phyloP scores from a whole-genome alignment of 2,888 invertebrate genomes.

The Tortricodes alternella region DNA sequence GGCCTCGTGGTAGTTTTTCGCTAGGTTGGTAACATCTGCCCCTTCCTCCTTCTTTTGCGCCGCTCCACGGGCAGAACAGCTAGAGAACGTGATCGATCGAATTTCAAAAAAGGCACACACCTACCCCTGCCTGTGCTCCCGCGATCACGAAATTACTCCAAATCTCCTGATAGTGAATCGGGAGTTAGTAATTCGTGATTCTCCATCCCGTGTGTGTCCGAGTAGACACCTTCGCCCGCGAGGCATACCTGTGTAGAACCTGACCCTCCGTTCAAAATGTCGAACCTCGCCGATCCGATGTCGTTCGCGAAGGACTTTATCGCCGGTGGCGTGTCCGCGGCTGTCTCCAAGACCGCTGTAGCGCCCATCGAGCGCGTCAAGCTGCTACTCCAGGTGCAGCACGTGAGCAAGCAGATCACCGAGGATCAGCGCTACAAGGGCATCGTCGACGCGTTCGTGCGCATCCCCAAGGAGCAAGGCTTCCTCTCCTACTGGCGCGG shows the following conservation, averaged over 20 bases:
- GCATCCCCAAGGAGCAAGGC: conserved; percentile 96
- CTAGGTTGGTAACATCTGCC: conserved; percentile 74
- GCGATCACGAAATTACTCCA: conserved; percentile 78
- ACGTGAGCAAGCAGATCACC: conserved; percentile 95
- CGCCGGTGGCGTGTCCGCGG: conserved; percentile 96
- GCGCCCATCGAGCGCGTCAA: conserved; percentile 99
- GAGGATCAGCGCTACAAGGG: conserved; percentile 96
- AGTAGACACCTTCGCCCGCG: conserved; percentile 58
- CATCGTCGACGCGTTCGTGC: conserved; percentile 94
- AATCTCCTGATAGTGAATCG: conserved; percentile 74
- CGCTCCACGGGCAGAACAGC: conserved; percentile 76
- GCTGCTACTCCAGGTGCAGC: conserved; percentile 96
- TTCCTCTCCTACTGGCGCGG: conserved; percentile 95
- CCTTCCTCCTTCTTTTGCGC: conserved; percentile 82
- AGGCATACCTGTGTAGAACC: conserved; percentile 65
- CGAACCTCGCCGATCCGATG: conserved; percentile 87
- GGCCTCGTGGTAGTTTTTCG: conserved; percentile 75
- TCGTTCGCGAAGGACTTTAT: conserved; percentile 96
- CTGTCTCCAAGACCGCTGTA: conserved; percentile 97
- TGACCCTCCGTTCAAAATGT: conserved; percentile 73
- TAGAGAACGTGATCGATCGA: conserved; percentile 82
- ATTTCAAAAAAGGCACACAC: conserved; percentile 82
- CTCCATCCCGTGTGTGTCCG: conserved; percentile 73
- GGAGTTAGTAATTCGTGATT: conserved; percentile 81
- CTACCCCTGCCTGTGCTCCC: conserved; percentile 81